Conservation (phyloP, 2,797 vertebrate species). For the Cyprinodon diabolis region DNA sequence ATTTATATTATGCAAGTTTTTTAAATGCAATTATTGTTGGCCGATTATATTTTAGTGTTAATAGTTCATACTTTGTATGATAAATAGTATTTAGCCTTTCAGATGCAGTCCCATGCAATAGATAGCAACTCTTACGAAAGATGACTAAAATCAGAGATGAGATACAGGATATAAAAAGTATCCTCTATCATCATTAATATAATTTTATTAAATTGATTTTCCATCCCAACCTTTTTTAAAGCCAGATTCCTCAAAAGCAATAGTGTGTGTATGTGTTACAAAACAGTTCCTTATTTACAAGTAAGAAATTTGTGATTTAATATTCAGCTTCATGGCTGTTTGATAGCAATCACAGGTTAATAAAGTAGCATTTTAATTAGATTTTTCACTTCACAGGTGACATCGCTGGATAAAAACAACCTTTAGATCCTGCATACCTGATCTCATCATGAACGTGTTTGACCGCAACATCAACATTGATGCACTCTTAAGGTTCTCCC, state of each 20-base stretch:
- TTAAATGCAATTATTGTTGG: not conserved
- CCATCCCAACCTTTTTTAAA: not conserved
- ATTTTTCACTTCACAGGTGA: slow-evolving; percentile 23
- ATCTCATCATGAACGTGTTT: slow-evolving; percentile 78
- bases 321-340: not conserved
- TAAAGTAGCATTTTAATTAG: not conserved
- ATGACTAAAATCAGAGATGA: not conserved
- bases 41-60: not conserved
- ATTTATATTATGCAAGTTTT: not conserved
- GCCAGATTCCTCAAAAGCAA: not conserved
- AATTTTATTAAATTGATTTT: not conserved
- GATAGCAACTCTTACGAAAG: too few relatives aligned
- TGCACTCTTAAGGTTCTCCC: slow-evolving; percentile 76
- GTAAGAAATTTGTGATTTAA: not conserved
- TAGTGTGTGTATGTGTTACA: not conserved
- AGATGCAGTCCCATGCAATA: not conserved
- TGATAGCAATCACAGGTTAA: not conserved
- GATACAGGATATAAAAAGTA: too few relatives aligned
- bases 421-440: slow-evolving; percentile 13
- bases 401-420: slow-evolving; percentile 7
- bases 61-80: not conserved
- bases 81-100: not conserved
- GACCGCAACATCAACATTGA: slow-evolving; percentile 80
- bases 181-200: not conserved
- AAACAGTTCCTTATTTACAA: not conserved